Conservation (phyloP, 2,113 vertebrate genomes). For the Porphyrio hochstetteri region DNA sequence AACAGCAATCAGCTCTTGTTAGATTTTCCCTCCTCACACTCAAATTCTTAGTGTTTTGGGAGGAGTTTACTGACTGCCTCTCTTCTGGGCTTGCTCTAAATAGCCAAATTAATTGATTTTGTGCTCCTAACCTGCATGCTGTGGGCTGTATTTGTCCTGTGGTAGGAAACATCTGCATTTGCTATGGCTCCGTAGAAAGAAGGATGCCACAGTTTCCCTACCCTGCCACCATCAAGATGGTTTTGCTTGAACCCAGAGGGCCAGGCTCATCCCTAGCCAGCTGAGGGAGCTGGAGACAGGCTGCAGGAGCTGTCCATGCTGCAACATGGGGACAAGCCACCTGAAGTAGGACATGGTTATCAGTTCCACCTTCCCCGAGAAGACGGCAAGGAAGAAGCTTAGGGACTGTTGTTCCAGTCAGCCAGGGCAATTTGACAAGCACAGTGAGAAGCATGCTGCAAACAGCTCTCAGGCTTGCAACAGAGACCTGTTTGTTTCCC, state of each 20-base stretch:
- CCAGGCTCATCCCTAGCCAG: background rate
- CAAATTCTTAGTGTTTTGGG: background rate
- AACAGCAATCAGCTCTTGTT: background rate
- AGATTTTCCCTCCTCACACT: background rate
- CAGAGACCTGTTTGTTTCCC: slow-evolving; percentile 58
- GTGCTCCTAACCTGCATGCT: background rate
- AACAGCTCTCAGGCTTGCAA: slow-evolving; percentile 40
- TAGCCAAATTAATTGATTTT: background rate
- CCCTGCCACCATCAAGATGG: background rate
- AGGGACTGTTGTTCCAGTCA: background rate
- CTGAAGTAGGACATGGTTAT: background rate
- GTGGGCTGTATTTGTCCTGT: background rate
- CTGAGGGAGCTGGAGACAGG: background rate
- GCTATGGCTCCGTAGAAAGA: background rate
- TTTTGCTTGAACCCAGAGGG: background rate
- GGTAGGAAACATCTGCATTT: background rate
- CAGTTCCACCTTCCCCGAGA: background rate
- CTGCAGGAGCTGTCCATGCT: background rate
- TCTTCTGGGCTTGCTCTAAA: background rate
- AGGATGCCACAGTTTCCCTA: background rate
- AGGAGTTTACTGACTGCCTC: background rate
- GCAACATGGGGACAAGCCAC: background rate
- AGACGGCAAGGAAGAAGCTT: background rate
- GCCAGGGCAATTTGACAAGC: slow-evolving; percentile 10
- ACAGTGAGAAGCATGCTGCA: background rate